phyloP scores from a whole-genome alignment of 1,140 invertebrate genomes.

The Drosophila chauvacae region DNA sequence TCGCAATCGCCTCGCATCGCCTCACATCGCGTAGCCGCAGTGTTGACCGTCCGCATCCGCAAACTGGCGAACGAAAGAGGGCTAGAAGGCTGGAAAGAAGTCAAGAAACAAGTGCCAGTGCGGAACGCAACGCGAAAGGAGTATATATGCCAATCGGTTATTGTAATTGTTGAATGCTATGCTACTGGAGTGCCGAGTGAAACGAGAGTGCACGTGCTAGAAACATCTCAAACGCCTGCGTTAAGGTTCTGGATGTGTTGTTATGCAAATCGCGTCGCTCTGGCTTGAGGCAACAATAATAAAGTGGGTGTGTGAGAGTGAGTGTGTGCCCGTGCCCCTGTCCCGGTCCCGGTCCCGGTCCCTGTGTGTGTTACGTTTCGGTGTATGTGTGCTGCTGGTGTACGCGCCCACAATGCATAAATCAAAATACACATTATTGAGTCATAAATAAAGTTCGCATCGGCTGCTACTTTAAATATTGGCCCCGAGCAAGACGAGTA shows the following conservation, averaged over 20 bases:
- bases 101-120: constrained; percentile 35
- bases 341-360: not conserved
- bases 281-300: constrained; percentile 62
- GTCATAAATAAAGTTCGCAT: constrained; percentile 80
- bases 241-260: constrained; percentile 56
- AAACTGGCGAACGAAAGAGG: constrained; percentile 28
- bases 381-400: constrained; percentile 41
- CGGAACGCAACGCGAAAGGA: not conserved
- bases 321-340: constrained; percentile 14
- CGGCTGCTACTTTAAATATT: constrained; percentile 79
- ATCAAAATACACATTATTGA: constrained; percentile 84
- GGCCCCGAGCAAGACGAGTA: constrained; percentile 50
- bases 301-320: constrained; percentile 30
- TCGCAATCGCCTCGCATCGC: constrained; percentile 18
- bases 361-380: constrained; percentile 15
- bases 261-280: constrained; percentile 73
- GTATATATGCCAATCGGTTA: constrained; percentile 9
- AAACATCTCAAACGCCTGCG: constrained; percentile 48
- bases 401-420: constrained; percentile 77
- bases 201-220: constrained; percentile 41
- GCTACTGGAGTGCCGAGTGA: constrained; percentile 12
- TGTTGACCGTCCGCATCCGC: constrained; percentile 41
- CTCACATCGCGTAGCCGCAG: constrained; percentile 40
- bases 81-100: constrained; percentile 4
- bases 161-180: constrained; percentile 41